Evolutionary conservation across 2,113 vertebrate species (phyloP).

Genomic region (Microcebus ravelobensis): DNA sequence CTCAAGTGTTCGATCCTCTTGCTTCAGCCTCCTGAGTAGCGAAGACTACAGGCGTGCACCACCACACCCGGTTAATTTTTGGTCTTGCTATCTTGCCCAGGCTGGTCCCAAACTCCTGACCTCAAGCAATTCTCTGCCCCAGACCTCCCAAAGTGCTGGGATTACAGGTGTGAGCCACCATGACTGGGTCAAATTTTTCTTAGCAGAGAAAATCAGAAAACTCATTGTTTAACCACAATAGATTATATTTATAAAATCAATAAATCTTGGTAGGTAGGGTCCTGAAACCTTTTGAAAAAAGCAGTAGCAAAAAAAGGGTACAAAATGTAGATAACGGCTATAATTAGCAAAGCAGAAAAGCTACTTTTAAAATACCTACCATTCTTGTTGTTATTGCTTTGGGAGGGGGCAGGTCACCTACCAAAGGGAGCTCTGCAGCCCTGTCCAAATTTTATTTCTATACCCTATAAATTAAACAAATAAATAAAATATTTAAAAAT

Average conservation of each 20-base stretch:
- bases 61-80: too few relatives aligned
- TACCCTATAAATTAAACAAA: background rate
- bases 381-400: background rate
- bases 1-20: too few relatives aligned
- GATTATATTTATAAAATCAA: conserved; percentile 32
- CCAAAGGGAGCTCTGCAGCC: background rate
- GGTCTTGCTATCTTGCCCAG: too few relatives aligned
- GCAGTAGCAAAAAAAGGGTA: background rate
- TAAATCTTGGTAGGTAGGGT: background rate
- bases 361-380: background rate
- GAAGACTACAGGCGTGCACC: too few relatives aligned
- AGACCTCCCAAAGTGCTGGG: too few relatives aligned
- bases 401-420: background rate
- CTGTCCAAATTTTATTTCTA: conserved; percentile 10
- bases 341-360: conserved; percentile 17
- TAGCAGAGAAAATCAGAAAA: conserved; percentile 37
- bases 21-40: too few relatives aligned
- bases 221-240: background rate
- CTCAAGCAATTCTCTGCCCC: too few relatives aligned
- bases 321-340: background rate
- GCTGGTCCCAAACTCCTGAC: too few relatives aligned
- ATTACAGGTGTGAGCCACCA: too few relatives aligned
- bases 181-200: background rate
- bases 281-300: background rate
- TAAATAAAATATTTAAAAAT: background rate